A percentile compares a stretch with the other conserved stretches of the same genome.
These are phyloP conservation scores for Alethe castanea DNA, from an alignment of 2,113 vertebrate species.

Conservation along the genomic window DNA sequence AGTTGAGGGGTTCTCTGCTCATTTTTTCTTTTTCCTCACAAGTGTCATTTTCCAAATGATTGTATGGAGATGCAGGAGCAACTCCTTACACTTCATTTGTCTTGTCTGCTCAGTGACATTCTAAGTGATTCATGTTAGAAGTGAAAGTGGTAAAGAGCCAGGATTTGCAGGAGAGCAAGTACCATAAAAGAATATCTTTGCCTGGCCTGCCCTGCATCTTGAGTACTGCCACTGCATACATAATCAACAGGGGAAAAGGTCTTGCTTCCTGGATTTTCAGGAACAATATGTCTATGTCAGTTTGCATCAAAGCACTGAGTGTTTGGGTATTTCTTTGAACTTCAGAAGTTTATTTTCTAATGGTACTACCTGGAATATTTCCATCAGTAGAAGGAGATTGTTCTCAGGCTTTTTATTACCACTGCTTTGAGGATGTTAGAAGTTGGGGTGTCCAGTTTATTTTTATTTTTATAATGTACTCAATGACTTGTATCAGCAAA, in stretches of 20 bases:
- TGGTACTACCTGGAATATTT: neutral
- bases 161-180: neutral
- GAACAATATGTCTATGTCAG: neutral
- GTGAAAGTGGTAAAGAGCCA: neutral
- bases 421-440: neutral
- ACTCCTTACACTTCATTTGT: accelerated
- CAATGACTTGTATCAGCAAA: neutral
- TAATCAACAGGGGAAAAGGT: neutral
- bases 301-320: neutral
- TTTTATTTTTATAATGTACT: neutral
- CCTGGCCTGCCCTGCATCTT: neutral
- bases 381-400: neutral
- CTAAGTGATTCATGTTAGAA: neutral
- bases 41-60: neutral
- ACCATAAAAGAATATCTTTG: neutral
- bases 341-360: neutral
- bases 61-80: neutral
- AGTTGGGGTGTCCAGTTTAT: neutral
- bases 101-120: neutral
- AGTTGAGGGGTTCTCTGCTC: neutral
- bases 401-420: neutral
- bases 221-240: neutral
- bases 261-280: neutral
- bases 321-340: neutral
- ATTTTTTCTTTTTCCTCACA: neutral